Evolutionary conservation across 2,113 vertebrate genomes (phyloP), one percentile per base, ranked within the genome.

Genomic region (Patagioenas fasciata): DNA sequence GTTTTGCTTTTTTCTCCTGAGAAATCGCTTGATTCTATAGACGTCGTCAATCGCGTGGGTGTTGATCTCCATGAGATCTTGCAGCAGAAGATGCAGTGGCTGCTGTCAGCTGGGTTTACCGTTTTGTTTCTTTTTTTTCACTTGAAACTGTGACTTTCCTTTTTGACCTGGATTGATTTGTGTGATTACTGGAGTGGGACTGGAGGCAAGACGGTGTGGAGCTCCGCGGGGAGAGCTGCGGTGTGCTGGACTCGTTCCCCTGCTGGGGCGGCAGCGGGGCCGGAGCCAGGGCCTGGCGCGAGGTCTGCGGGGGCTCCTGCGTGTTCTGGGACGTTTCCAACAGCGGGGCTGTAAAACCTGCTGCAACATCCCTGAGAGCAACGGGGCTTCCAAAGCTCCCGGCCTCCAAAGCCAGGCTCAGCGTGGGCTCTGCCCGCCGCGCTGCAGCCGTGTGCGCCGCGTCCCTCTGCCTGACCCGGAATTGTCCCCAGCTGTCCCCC

Each of bases 21-120:
- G 74, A 25, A 91, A 48, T 57, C 28, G 23, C 87, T 91, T 7
- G 56, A 23, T 83, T 88, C 78, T 50, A 1, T 86, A 61, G 77
- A 18, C 9, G 26, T 77, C 0, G 11, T 93, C 18, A 3, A 88
- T 86, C 5, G 11, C 7, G 2, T 83, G 77, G 74, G 83, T 56
- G 95, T 87, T 96, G 96, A 96, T 97, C 96, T 97, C 96, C 0
- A 1, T 96, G 95, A 97, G 96, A 97, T 96, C 95, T 94, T 89
- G 81, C 77, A 69, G 91, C 88, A 75, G 88, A 89, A 6, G 61
- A 40, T 75, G 86, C 91, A 84, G 86, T 92, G 82, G 83, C 92
- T 95, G 51, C 93, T 88, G 51, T 91, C 72, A 80, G 73, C 48
- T 80, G 77, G 47, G 82, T 44, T 95, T 77, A 61, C 44, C 50